Conservation (phyloP, 2,113 vertebrate genomes). For the Takifugu bimaculatus region DNA sequence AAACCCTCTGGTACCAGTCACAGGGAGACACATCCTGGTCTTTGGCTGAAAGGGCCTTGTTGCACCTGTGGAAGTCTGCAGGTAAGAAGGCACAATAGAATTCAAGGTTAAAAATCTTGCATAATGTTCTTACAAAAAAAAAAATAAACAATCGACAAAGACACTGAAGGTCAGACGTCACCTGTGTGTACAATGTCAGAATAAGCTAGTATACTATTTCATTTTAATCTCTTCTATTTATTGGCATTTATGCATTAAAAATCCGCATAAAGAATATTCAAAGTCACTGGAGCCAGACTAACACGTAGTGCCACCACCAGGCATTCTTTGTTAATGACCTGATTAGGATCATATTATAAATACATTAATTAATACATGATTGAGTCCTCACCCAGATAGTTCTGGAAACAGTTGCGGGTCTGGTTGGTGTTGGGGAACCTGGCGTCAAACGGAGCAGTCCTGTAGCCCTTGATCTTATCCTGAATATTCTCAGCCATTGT, state of each 20-base stretch:
- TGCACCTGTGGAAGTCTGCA: conserved; percentile 79
- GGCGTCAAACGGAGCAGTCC: conserved; percentile 81
- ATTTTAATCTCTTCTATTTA: too few relatives aligned
- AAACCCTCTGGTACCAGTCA: conserved; percentile 77
- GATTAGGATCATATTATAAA: background rate
- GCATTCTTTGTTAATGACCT: background rate
- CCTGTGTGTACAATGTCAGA: background rate
- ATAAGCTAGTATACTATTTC: too few relatives aligned
- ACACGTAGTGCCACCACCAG: background rate
- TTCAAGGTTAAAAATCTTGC: background rate
- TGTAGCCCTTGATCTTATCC: conserved; percentile 74
- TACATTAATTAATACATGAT: background rate
- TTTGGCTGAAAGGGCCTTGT: conserved; percentile 72
- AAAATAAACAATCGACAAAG: background rate
- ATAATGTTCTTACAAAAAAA: background rate
- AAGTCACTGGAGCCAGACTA: background rate
- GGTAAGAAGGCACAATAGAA: background rate
- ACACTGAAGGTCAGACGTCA: background rate
- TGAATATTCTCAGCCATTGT: conserved; percentile 71
- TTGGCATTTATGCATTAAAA: too few relatives aligned
- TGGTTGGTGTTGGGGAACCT: conserved; percentile 84
- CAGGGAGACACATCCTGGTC: conserved; percentile 70
- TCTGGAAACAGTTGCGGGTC: conserved; percentile 82
- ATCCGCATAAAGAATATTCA: too few relatives aligned
- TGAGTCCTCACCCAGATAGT: conserved; percentile 75